Conservation (phyloP, 2,888 invertebrate species). For the Nebria salina region DNA sequence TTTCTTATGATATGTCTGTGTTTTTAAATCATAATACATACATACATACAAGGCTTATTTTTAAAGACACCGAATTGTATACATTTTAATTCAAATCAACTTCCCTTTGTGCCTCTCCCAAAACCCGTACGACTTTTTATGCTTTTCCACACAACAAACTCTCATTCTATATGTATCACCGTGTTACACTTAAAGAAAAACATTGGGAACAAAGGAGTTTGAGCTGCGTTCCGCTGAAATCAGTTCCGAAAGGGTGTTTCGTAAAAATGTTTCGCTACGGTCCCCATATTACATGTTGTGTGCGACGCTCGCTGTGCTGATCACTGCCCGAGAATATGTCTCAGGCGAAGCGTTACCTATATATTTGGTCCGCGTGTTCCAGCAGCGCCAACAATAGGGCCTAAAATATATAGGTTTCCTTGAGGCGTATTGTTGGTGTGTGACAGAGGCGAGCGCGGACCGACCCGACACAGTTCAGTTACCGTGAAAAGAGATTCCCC, state of each 20-base stretch:
- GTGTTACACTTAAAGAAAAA: conserved; percentile 1
- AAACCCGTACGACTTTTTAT: background rate
- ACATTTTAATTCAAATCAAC: background rate
- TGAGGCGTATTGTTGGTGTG: conserved; percentile 50
- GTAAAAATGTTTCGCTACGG: conserved; percentile 1
- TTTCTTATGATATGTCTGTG: background rate
- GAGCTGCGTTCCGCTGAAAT: background rate
- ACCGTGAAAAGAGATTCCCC: conserved; percentile 53
- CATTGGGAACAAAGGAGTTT: background rate
- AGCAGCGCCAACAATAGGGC: conserved; percentile 48
- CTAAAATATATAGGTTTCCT: conserved; percentile 54
- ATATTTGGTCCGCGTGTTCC: background rate
- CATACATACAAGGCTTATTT: background rate
- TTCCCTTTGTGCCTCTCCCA: background rate
- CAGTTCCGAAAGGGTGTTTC: conserved; percentile 1
- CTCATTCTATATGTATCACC: background rate
- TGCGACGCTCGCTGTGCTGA: background rate
- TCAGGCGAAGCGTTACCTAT: background rate
- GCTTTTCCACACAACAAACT: background rate
- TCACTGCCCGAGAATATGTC: background rate
- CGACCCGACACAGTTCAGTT: conserved; percentile 55
- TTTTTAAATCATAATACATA: background rate
- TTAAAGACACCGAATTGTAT: background rate
- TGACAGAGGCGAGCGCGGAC: conserved; percentile 54
- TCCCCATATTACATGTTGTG: background rate